Evolutionary conservation across 2,113 vertebrate genomes (phyloP).

Genomic region (Heterochromis multidens): DNA sequence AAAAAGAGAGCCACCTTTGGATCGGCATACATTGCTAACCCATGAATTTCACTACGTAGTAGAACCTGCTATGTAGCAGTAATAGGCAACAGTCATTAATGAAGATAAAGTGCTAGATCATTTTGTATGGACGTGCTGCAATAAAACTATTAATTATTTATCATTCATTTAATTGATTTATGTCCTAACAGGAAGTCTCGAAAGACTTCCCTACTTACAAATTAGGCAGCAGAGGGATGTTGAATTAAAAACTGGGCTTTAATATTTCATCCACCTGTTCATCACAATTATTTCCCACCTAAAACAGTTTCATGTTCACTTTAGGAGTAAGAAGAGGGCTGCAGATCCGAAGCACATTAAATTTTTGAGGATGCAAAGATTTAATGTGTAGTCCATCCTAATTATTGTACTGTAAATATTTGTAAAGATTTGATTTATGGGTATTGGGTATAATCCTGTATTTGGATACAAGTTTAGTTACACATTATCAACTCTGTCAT

Average conservation of each 20-base stretch:
- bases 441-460: neutral
- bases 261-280: conserved; percentile 32
- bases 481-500: neutral
- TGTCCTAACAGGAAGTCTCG: neutral
- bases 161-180: conserved; percentile 15
- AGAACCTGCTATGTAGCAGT: neutral
- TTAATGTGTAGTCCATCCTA: neutral
- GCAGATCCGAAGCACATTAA: neutral
- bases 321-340: neutral
- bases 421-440: neutral
- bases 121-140: neutral
- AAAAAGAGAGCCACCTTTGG: neutral
- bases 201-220: neutral
- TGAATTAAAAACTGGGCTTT: neutral
- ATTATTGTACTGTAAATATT: neutral
- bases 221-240: neutral
- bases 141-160: conserved; percentile 8
- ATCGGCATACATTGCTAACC: neutral
- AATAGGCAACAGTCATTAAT: neutral
- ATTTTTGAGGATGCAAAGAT: neutral
- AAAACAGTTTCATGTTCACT: neutral
- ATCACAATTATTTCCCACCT: neutral
- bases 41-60: neutral
- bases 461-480: neutral
- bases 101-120: neutral